Percentiles rank a stretch among this genome's conserved stretches.
These are phyloP conservation scores for Agelastica alni DNA, from an alignment of 2,888 invertebrate genomes.

Conservation along the genomic window DNA sequence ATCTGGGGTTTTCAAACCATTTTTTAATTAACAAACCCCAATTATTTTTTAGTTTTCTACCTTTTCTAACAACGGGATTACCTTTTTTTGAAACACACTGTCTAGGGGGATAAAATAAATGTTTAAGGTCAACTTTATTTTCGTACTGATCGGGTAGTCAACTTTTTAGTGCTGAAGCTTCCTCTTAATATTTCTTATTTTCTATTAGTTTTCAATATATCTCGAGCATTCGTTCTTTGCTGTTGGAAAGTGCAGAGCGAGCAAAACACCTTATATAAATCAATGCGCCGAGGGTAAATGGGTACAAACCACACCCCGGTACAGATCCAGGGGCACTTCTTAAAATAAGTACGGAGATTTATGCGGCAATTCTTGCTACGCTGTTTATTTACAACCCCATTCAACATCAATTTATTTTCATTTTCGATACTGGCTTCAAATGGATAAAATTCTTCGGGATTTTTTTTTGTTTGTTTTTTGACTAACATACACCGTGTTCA, in stretches of 20 bases:
- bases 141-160: no score
- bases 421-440: conserved; percentile 20
- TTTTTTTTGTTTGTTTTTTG: neutral
- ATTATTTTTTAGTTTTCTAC: no score
- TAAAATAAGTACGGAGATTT: conserved; percentile 41
- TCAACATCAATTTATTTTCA: conserved; percentile 33
- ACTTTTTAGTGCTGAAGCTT: no score
- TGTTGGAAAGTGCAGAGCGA: conserved; percentile 29
- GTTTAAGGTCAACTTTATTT: no score
- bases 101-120: no score
- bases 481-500: no score
- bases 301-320: conserved; percentile 40
- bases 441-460: neutral
- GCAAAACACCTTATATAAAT: conserved; percentile 35
- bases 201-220: neutral
- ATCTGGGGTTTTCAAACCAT: no score
- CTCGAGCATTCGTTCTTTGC: conserved; percentile 8
- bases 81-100: no score
- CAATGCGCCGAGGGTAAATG: conserved; percentile 32
- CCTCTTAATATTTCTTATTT: neutral
- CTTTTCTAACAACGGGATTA: no score
- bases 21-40: no score
- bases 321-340: conserved; percentile 34
- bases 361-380: conserved; percentile 36
- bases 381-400: conserved; percentile 35